These are phyloP conservation scores for Mesitornis unicolor DNA, from an alignment of 2,113 vertebrate genomes.

Conservation along the genomic window DNA sequence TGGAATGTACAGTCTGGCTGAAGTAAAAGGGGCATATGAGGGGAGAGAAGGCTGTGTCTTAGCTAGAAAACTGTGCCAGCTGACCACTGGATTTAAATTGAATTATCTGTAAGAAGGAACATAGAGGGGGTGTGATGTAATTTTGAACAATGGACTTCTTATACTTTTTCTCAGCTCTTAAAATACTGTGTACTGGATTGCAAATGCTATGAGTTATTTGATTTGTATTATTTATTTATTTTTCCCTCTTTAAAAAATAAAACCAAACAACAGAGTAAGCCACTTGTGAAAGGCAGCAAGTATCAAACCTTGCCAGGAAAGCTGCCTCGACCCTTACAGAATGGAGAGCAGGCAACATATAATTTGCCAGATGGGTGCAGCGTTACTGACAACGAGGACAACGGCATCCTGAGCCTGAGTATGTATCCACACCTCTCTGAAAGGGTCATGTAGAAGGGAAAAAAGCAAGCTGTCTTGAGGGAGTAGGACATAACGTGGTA, in stretches of 20 bases:
- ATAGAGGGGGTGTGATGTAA: neutral
- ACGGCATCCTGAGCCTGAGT: constrained; percentile 76
- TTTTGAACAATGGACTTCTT: neutral
- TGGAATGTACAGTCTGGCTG: neutral
- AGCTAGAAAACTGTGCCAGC: neutral
- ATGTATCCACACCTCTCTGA: constrained; percentile 6
- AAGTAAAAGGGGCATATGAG: neutral
- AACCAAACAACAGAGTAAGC: constrained; percentile 69
- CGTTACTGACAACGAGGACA: constrained; percentile 67
- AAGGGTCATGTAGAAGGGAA: no score
- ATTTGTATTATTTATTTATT: neutral
- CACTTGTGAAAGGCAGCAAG: constrained; percentile 69
- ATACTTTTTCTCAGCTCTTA: neutral
- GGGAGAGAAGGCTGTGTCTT: neutral
- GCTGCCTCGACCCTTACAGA: constrained; percentile 74
- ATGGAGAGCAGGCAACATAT: constrained; percentile 71
- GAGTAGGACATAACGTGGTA: accelerated
- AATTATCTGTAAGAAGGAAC: neutral
- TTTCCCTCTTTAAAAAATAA: neutral
- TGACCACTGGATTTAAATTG: neutral
- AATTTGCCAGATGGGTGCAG: constrained; percentile 16
- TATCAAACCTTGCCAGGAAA: constrained; percentile 84
- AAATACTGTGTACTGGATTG: neutral
- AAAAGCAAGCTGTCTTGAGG: neutral
- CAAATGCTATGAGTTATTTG: neutral